Conservation (phyloP, 2,888 invertebrate species). For the Pachymerium ferrugineum region DNA sequence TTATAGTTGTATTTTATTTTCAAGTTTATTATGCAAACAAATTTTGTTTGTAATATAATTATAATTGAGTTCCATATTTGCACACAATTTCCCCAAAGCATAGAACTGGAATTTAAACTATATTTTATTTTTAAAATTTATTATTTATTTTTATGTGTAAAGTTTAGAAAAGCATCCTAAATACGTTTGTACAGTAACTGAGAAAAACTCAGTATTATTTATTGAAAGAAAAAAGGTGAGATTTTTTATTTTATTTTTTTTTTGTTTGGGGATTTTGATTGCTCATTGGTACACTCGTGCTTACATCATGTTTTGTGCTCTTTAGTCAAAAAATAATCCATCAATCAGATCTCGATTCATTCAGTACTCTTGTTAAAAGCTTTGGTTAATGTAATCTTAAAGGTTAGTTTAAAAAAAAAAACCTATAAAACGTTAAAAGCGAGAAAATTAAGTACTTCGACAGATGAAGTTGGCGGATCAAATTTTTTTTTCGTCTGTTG, state of each 20-base stretch:
- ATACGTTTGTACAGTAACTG: conserved; percentile 7
- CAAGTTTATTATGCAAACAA: neutral
- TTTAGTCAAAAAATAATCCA: neutral
- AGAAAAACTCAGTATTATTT: conserved; percentile 9
- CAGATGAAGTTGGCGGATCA: neutral
- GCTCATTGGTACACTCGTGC: neutral
- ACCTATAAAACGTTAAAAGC: too few species aligned
- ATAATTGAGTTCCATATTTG: too few species aligned
- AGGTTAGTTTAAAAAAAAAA: too few species aligned
- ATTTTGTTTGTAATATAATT: neutral
- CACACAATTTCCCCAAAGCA: neutral
- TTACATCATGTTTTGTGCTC: neutral
- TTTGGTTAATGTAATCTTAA: too few species aligned
- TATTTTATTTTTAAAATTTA: conserved; percentile 4
- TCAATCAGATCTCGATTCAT: neutral
- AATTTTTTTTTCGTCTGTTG: conserved; percentile 29
- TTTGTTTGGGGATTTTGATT: neutral
- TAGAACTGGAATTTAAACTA: neutral
- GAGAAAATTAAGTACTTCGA: too few species aligned
- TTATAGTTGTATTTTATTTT: neutral
- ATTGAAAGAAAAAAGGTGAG: neutral
- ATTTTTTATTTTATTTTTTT: neutral
- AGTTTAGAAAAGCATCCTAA: neutral
- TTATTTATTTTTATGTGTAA: conserved; percentile 23
- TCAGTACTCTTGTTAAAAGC: neutral